Conservation (phyloP, 2,797 vertebrate species). For the Falco naumanni region DNA sequence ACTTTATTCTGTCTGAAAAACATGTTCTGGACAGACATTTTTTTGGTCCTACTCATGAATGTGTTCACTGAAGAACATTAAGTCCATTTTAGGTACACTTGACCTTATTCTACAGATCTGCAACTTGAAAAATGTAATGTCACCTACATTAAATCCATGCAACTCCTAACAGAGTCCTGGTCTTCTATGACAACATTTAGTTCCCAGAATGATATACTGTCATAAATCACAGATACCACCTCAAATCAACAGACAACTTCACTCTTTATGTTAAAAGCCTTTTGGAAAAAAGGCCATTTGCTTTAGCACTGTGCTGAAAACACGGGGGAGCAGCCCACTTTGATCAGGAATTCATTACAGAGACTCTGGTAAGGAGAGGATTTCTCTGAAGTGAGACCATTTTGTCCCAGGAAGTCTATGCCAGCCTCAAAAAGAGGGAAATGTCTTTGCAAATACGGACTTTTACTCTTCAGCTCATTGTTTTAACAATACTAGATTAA, state of each 20-base stretch:
- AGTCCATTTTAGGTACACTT: constrained; percentile 29
- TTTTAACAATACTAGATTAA: background rate
- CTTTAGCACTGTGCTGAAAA: constrained; percentile 73
- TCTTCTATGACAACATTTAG: constrained; percentile 34
- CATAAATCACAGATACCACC: constrained; percentile 64
- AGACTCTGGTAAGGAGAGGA: constrained; percentile 57
- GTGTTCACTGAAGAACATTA: constrained; percentile 20
- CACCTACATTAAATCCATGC: background rate
- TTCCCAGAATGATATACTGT: constrained; percentile 49
- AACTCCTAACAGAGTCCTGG: constrained; percentile 2
- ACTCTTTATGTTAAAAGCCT: constrained; percentile 60
- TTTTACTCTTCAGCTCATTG: background rate
- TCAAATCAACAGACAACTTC: constrained; percentile 61
- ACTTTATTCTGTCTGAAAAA: constrained; percentile 2
- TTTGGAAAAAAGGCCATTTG: constrained; percentile 73
- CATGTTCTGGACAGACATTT: background rate
- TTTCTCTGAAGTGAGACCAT: constrained; percentile 39
- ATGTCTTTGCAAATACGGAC: background rate
- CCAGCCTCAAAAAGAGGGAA: background rate
- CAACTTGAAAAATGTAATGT: background rate
- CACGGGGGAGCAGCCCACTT: constrained; percentile 53
- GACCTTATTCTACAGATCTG: constrained; percentile 24
- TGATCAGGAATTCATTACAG: constrained; percentile 73
- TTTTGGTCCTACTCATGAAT: background rate
- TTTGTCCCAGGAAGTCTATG: constrained; percentile 62